A percentile compares a stretch with the other conserved stretches of the same genome.
phyloP scores from a whole-genome alignment of 2,888 invertebrate genomes.

The Pseudococcus viburni region DNA sequence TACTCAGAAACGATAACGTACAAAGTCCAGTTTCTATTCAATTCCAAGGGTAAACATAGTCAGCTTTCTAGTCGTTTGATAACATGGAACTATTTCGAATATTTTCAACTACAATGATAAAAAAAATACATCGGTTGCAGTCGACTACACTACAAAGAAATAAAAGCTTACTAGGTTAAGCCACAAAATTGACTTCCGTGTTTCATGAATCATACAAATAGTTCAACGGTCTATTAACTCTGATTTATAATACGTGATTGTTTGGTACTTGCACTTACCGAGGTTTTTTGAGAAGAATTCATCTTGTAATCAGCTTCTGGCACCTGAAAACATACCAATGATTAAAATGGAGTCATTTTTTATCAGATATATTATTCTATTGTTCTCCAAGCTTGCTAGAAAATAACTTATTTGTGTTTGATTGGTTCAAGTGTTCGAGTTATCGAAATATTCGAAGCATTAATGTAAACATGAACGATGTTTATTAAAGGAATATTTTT shows the following conservation, averaged over 20 bases:
- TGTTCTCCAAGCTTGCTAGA: neutral
- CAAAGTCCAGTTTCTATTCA: neutral
- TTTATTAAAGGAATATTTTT: slow-evolving; percentile 2
- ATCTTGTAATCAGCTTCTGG: slow-evolving; percentile 29
- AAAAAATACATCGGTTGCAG: neutral
- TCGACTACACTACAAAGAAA: neutral
- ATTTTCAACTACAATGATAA: neutral
- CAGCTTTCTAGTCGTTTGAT: neutral
- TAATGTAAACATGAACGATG: neutral
- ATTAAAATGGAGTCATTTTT: neutral
- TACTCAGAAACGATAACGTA: neutral
- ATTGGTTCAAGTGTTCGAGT: neutral
- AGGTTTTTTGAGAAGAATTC: slow-evolving; percentile 36
- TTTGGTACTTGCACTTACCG: slow-evolving; percentile 11
- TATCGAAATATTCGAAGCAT: neutral
- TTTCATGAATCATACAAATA: slow-evolving; percentile 5
- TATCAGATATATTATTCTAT: neutral
- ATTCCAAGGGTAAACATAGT: neutral
- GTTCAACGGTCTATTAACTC: slow-evolving; percentile 32
- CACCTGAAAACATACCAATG: neutral
- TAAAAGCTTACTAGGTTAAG: slow-evolving; percentile 12
- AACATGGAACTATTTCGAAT: neutral
- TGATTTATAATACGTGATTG: neutral
- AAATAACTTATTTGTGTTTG: neutral
- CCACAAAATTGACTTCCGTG: slow-evolving; percentile 17